phyloP scores from a whole-genome alignment of 2,888 invertebrate species.

The Sminthurides aquaticus region DNA sequence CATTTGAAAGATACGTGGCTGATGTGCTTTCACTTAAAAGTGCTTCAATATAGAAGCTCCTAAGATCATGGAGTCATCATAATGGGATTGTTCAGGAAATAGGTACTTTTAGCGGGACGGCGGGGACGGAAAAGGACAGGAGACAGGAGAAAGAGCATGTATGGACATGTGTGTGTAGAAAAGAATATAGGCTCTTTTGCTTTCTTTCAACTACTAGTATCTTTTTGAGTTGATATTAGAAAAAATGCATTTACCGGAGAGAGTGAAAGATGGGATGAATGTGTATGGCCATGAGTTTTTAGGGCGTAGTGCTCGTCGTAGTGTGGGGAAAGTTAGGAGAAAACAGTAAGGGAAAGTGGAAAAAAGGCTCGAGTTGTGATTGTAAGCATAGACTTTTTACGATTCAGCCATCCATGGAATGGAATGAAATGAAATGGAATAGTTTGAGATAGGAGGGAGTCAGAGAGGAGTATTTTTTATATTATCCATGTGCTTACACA shows the following conservation, averaged over 20 bases:
- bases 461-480: background rate
- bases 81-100: background rate
- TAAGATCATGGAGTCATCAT: background rate
- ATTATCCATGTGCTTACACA: background rate
- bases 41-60: background rate
- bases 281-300: too few relatives aligned
- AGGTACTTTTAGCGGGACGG: too few relatives aligned
- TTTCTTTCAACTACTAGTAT: too few relatives aligned
- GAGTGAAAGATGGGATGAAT: background rate
- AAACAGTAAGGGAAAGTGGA: background rate
- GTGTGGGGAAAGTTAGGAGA: constrained; percentile 1
- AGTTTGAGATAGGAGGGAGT: background rate
- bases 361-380: background rate
- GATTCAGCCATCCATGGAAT: constrained; percentile 2
- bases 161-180: too few relatives aligned
- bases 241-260: background rate
- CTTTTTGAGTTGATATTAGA: background rate
- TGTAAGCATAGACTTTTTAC: constrained; percentile 1
- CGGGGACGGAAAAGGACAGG: too few relatives aligned
- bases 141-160: too few relatives aligned
- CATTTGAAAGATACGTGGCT: too few relatives aligned
- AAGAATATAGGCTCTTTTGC: too few relatives aligned
- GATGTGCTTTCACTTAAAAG: too few relatives aligned
- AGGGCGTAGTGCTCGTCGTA: too few relatives aligned
- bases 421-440: constrained; percentile 9